Base-by-base conservation (phyloP, 1,140 invertebrate species). In the Drosophila erecta region DNA sequence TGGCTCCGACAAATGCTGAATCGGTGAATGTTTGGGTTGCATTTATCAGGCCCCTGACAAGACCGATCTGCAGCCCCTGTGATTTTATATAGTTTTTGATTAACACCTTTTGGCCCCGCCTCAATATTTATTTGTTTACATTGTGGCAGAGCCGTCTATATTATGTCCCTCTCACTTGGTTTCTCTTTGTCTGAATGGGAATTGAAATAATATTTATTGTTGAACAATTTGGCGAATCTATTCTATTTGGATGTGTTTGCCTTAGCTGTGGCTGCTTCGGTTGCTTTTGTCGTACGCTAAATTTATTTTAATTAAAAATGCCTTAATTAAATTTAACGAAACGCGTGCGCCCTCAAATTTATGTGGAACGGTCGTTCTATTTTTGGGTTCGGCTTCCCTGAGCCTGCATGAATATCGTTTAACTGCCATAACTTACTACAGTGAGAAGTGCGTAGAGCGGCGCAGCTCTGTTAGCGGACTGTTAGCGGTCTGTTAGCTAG, bases 301-400 rank as follows among this genome's bases (percentile, higher is more conserved):
- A 89, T 87, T 89, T 79, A 76, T 87, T 67, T 89, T 89, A 87
- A 87, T 86, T 86, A 87, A 83, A 69, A 86, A 76, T 87, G 83
- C 79, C 83, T 86, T 79, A 72, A 89, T 81, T 72, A 64, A 86
- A 86, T 86, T 71, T 67, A 78, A 75, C 47, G 49, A 71, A 77
- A 67, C 53, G 74, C 58, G 58, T 58, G 76, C 66, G 54, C 55
- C 49, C 11, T 35, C 1, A 46, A 71, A 55, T 55, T 24, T 72
- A 40, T 57, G 14, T 15, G 20, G 17, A 15, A 20, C 14, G 22
- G 30, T 44, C 10, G 35, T 47, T 58, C 22, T 41, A 57, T 35
- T 40, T 46, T 47, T 60, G 51, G 37, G 61, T 43, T 66, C 67
- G 50, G 11, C 61, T 54, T 41, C 43, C 27, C 14, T 60, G 43